A percentile compares a stretch with the other conserved stretches of the same genome.
These are phyloP conservation scores for Eumacrocentrus americanus DNA, from an alignment of 2,888 invertebrate genomes.

Conservation along the genomic window DNA sequence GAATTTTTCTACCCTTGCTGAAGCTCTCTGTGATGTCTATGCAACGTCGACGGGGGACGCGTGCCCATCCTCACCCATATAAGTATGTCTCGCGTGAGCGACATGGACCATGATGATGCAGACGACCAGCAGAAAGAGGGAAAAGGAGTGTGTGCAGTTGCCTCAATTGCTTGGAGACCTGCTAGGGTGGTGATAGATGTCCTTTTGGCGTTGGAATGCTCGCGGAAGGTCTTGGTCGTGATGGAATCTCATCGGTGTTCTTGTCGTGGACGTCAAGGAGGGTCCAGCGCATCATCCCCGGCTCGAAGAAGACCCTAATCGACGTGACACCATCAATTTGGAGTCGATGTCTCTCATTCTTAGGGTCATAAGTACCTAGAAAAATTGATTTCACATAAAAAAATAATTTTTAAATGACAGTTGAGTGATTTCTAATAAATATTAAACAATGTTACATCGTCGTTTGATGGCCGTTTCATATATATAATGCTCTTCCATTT, in stretches of 20 bases:
- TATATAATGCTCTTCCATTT: neutral
- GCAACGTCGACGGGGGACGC: constrained; percentile 23
- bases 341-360: too few relatives aligned
- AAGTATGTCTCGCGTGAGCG: constrained; percentile 23
- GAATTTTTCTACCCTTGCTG: constrained; percentile 54
- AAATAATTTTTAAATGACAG: too few relatives aligned
- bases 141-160: constrained; percentile 41
- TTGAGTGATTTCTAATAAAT: neutral
- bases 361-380: too few relatives aligned
- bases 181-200: constrained; percentile 55
- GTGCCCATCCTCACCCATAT: constrained; percentile 40
- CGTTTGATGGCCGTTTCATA: neutral
- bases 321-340: constrained; percentile 26
- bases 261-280: constrained; percentile 20
- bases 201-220: constrained; percentile 54
- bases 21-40: constrained; percentile 9
- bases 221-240: constrained; percentile 39
- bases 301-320: constrained; percentile 26
- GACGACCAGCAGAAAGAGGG: constrained; percentile 8
- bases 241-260: constrained; percentile 36
- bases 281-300: constrained; percentile 28
- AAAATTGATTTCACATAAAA: too few relatives aligned
- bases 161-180: constrained; percentile 51
- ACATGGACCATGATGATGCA: constrained; percentile 7
- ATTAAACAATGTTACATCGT: neutral